Evolutionary conservation across 2,888 invertebrate species (phyloP), one percentile per base, ranked within the genome.

Genomic region (Toxonevra muliebris): DNA sequence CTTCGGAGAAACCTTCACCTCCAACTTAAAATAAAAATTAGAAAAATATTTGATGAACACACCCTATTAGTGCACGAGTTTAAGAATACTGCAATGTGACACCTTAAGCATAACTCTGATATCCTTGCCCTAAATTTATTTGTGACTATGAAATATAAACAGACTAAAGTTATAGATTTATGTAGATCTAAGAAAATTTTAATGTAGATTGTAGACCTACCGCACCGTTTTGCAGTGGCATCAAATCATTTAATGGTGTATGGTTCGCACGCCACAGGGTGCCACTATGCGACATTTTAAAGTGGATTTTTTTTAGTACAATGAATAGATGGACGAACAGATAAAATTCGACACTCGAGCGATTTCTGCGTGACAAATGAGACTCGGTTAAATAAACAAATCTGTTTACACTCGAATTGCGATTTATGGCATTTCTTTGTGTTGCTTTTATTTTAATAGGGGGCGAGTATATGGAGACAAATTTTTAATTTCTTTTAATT

Each of bases 351-450:
- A 66, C 60, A 66, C 66, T 54, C 43, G 54, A 66, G 61, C 60
- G 61, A 54, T 73, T 72, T 71, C 71, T 69, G 72, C 62, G 70
- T 75, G 74, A 73, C 75, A 75, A 75, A 77, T 76, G 77, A 76
- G 73, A 74, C 74, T 74, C 65, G 74, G 69, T 73, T 73, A 73
- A 75, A 75, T 74, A 78, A 77, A 78, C 77, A 78, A 78, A 76
- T 75, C 73, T 77, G 76, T 77, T 77, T 76, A 76, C 74, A 74
- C 75, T 73, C 73, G 65, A 70, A 68, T 70, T 73, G 71, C 69
- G 71, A 72, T 72, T 72, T 70, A 75, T 71, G 48, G 65, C 52
- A 17, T 17, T 48, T 48, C 52, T 30, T 58, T 65, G 19, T 65
- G 41, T 52, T 15, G 58, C 42, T 7, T 19, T 11, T 59, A 48